Base-by-base conservation (phyloP, 2,113 vertebrate species). In the Ceyx cyanopectus region DNA sequence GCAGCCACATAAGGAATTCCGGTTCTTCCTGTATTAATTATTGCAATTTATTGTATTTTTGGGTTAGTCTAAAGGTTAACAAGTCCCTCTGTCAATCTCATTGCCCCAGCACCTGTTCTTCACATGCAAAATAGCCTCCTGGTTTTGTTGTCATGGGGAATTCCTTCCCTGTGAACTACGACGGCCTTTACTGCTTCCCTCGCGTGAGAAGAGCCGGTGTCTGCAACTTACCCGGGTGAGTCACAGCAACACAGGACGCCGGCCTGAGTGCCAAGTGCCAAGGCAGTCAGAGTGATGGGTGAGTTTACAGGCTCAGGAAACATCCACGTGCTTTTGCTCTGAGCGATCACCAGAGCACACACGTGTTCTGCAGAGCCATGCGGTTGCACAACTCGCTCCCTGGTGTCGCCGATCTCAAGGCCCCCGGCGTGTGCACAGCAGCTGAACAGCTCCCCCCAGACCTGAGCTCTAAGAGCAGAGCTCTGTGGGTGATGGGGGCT, bases 291-390 rank as follows among this genome's bases (percentile, higher is more conserved):
- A 79, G 58, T 46, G 67, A 85, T 43, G 41, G 62, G 48, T 10
- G 40, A 87, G 96, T 62, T 56, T 67, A 80, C 40, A 68, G 90
- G 94, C 94, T 72, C 83, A 76, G 93, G 92, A 94, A 95, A 89
- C 0, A 1, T 62, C 95, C 56, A 43, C 89, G 69, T 50, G 26
- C 34, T 82, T 94, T 37, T 48, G 57, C 63, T 63, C 41, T 72
- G 87, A 83, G 88, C 0, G 54, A 85, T 53, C 51, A 58, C 29
- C 65, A 12, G 40, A 75, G 67, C 68, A 48, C 85, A 27, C 7
- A 5, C 12, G 18, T n/a, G 63, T 78, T 62, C 22, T 14, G n/a
- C 67, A 87, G 95, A 86, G 14, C 41, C 13, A 1, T 2, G 67
- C 1, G 5, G 32, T 92, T 92, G 77, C 24, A 22, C 81, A 85